Evolutionary conservation across 1,140 invertebrate species (phyloP), one percentile per base, ranked within the genome.

Genomic region (Thrips palmi): DNA sequence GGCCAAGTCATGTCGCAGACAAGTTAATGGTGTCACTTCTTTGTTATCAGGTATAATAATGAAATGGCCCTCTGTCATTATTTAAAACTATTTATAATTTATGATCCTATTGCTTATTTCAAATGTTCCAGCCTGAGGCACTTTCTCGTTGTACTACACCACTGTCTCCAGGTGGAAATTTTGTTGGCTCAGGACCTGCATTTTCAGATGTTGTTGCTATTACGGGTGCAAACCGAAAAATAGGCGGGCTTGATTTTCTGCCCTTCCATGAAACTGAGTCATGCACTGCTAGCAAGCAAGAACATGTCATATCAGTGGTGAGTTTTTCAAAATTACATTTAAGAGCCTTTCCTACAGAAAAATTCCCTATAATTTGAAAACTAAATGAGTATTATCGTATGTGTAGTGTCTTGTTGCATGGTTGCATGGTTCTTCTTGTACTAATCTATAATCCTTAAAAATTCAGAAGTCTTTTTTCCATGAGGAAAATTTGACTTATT

Each of bases 201-300:
- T 53, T 68, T 4, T 56, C 56, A 0, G 67, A 70, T 36, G 59
- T 69, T 49, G 55, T 63, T 37, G 34, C 57, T 41, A 47, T 59
- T 7, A 48, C 49, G 40, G 50, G 25, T 40, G 48, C 42, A 5
- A 36, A 40, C 29, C 24, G 40, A n/a, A 40, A 33, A 1, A 30
- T 22, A 23, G 19, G 29, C 0, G 30, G n/a, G n/a, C n/a, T 40
- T 18, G 42, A 45, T 31, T 45, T 44, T 35, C 55, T 86, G 41
- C 82, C 81, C 0, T 87, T 87, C 54, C 62, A 73, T 29, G 81
- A 86, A 53, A 63, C 74, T n/a, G 81, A 87, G 56, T 78, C 71
- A 19, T 84, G 79, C 48, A 84, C 81, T 3, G 81, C 81, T 8
- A 83, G 77, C 43, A 80, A 81, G 47, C 80, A 85, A 50, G 81